Base-by-base conservation (phyloP, 2,888 invertebrate species). In the Dromius quadrimaculatus region DNA sequence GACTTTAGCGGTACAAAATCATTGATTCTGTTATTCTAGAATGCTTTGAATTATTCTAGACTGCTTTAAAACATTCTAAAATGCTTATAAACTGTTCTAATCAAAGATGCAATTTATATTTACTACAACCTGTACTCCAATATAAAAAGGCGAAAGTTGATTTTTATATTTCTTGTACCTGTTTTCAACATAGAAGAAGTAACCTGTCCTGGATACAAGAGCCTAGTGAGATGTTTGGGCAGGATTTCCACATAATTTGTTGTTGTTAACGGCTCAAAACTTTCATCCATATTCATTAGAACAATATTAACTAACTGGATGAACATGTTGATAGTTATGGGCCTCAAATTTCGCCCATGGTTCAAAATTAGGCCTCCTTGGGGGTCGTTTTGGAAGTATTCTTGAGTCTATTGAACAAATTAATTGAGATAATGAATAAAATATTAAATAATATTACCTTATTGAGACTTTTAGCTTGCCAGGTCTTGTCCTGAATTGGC, bases 401-500 rank as follows among this genome's bases (percentile, higher is more conserved):
- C 23, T 41, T 66, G 66, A 11, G 54, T 66, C 66, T 66, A 5
- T 13, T 38, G 38, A 19, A 50, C 11, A 50, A 54, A 54, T 28
- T 61, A 11, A n/a, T n/a, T n/a, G n/a, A n/a, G n/a, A n/a, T n/a
- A n/a, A n/a, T n/a, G n/a, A 23, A 43, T 15, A 2, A 8, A 15
- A 43, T 15, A 34, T n/a, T 34, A 32, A 9, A 23, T 41, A 43
- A 20, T 32, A 34, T 28, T 50, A 66, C 66, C 36, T 66, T 66
- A 1, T 19, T 6, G 15, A 54, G 47, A 38, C 36, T 50, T 15
- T 66, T 17, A 1, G 50, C 22, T 54, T 66, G 66, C 66, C 66
- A 66, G 38, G 19, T 66, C 38, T 66, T 66, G 15, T 66, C 66
- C 8, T 66, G 66, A 36, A 66, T 38, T 4, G 66, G 66, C 8